Base-by-base conservation (phyloP, 2,113 vertebrate genomes). In the Tychaedon coryphoeus region DNA sequence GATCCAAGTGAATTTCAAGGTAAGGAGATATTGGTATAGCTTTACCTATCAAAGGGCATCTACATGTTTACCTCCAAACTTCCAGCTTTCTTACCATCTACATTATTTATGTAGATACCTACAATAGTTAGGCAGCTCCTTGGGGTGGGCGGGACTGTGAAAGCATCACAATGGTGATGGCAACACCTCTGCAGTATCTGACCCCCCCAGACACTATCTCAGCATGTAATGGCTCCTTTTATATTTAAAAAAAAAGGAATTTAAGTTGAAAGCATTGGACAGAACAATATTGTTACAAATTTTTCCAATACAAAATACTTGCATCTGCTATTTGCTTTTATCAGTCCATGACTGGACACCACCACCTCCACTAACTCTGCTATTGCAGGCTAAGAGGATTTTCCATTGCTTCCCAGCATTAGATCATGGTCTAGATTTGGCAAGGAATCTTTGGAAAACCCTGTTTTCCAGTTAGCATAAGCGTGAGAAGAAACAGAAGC, bases 391-490 rank as follows among this genome's bases (percentile, higher is more conserved):
- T 45, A 72, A 86, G 33, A 82, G 48, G 54, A 78, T 78, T 88
- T 88, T 93, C 82, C 70, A 56, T 20, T 64, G 82, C 80, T 88
- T 88, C 77, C 67, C 71, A 77, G 67, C n/a, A 69, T 92, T 86
- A 93, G 88, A 93, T 90, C 76, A 93, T 38, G 65, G 87, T 78
- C 57, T 57, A 93, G 80, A 77, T 77, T 81, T 11, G 47, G 56
- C 73, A 64, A 88, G 53, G 67, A 77, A 73, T 88, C 75, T 91
- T 76, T 47, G 79, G 93, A 87, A 56, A 54, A 79, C 10, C 22
- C 11, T 6, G 4, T 62, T 84, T 87, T 83, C 36, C 65, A 69
- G 75, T 67, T 70, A 74, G 53, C 6, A 6, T 42, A 76, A 93
- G 76, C 0, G 0, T 88, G 90, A 93, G 60, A 90, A 77, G 54